These are phyloP conservation scores for Taenaris catops DNA, from an alignment of 2,888 invertebrate genomes.

Conservation along the genomic window DNA sequence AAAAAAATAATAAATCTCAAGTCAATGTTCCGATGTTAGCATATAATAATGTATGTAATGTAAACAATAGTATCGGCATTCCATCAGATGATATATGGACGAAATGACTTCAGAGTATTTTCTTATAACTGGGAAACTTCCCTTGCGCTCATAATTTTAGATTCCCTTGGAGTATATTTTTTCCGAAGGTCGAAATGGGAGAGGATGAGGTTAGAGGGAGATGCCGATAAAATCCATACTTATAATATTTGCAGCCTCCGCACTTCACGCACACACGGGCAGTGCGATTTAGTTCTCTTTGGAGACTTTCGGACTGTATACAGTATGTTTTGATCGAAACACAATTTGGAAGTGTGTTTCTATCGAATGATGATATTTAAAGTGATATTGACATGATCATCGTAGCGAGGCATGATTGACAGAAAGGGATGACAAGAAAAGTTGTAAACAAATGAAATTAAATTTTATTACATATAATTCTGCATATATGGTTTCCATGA, in stretches of 20 bases:
- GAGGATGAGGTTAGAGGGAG: slow-evolving; percentile 42
- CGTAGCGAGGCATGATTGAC: too few species aligned
- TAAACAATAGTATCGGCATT: slow-evolving; percentile 4
- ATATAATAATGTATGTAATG: too few species aligned
- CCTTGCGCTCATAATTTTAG: slow-evolving; percentile 58
- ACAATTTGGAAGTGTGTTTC: too few species aligned
- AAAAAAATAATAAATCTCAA: too few species aligned
- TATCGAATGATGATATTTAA: too few species aligned
- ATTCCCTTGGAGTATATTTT: slow-evolving; percentile 66
- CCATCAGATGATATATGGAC: slow-evolving; percentile 1
- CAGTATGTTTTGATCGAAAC: slow-evolving; percentile 36
- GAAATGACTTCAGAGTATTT: slow-evolving; percentile 54
- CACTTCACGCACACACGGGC: slow-evolving; percentile 58
- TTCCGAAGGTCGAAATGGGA: slow-evolving; percentile 53
- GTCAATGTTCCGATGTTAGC: too few species aligned
- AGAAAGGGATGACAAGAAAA: too few species aligned
- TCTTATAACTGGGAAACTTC: slow-evolving; percentile 52
- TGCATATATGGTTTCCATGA: too few species aligned
- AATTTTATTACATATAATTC: too few species aligned
- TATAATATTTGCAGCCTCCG: slow-evolving; percentile 78
- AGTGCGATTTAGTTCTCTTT: slow-evolving; percentile 64
- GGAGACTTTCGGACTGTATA: slow-evolving; percentile 62
- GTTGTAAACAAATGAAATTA: too few species aligned
- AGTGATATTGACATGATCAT: too few species aligned
- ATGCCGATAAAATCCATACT: slow-evolving; percentile 74